These are phyloP conservation scores for Azemiops feae DNA, from an alignment of 2,113 vertebrate species.

Conservation along the genomic window DNA sequence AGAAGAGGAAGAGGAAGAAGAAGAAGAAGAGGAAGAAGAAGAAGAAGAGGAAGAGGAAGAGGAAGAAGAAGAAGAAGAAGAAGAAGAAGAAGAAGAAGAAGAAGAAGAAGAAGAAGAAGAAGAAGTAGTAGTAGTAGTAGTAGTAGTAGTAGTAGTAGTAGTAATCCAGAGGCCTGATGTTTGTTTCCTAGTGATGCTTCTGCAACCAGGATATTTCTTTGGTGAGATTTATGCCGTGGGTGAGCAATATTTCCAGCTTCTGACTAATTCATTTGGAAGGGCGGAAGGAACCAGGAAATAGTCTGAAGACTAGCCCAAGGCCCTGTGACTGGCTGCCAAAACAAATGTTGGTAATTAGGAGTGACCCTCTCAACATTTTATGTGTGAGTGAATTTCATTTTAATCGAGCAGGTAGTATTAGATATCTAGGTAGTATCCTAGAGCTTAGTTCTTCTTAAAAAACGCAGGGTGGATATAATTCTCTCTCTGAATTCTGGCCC, in stretches of 20 bases:
- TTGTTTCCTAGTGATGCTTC: not conserved
- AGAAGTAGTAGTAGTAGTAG: too few relatives aligned
- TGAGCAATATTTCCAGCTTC: not conserved
- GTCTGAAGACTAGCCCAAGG: not conserved
- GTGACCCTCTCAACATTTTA: not conserved
- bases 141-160: too few relatives aligned
- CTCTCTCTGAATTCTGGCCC: fast-evolving
- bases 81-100: too few relatives aligned
- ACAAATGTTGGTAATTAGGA: not conserved
- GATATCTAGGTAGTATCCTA: not conserved
- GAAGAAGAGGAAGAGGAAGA: too few relatives aligned
- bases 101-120: too few relatives aligned
- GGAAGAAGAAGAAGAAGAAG: too few relatives aligned
- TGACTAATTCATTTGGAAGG: slow-evolving; percentile 1
- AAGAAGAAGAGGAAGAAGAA: too few relatives aligned
- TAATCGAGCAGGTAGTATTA: not conserved
- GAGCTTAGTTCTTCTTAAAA: not conserved
- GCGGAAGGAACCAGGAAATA: not conserved
- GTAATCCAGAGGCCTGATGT: not conserved
- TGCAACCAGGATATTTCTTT: not conserved
- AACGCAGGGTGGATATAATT: fast-evolving
- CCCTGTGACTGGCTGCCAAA: not conserved
- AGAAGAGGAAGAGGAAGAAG: too few relatives aligned
- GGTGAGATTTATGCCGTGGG: not conserved
- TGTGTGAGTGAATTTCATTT: not conserved